Evolutionary conservation across 1,140 invertebrate species (phyloP).

Genomic region (Drosophila watanabei): DNA sequence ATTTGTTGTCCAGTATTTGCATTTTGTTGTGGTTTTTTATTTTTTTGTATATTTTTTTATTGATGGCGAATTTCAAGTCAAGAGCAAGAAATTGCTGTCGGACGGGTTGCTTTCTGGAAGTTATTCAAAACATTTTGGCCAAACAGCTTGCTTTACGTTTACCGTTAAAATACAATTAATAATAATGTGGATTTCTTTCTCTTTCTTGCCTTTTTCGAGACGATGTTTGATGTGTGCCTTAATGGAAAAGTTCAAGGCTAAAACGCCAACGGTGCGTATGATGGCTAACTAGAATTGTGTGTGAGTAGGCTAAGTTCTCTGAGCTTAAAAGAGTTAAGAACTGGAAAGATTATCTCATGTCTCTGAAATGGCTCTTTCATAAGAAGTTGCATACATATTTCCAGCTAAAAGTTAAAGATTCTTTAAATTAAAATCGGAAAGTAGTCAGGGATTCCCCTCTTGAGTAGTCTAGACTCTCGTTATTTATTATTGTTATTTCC

Average conservation of each 20-base stretch:
- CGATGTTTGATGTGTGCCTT: conserved; percentile 17
- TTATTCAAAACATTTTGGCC: conserved; percentile 43
- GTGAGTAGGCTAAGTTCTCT: conserved; percentile 59
- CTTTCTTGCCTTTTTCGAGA: conserved; percentile 9
- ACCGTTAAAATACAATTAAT: conserved; percentile 81
- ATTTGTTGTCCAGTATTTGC: conserved; percentile 73
- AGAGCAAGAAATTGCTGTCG: conserved; percentile 46
- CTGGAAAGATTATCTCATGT: neutral
- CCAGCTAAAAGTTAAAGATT: neutral
- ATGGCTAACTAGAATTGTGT: conserved; percentile 60
- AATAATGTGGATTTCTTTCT: conserved; percentile 59
- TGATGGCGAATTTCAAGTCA: conserved; percentile 53
- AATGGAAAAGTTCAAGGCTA: conserved; percentile 66
- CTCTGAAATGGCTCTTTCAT: neutral
- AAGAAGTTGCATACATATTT: neutral
- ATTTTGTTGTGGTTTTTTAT: conserved; percentile 54
- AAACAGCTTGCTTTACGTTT: conserved; percentile 43
- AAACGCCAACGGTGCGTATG: conserved; percentile 57
- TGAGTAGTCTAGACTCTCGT: neutral
- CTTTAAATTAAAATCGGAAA: neutral
- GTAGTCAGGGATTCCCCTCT: conserved; percentile 6
- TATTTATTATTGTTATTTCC: conserved; percentile 30
- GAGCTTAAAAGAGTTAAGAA: neutral
- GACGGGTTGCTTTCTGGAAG: conserved; percentile 61
- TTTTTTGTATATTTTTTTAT: conserved; percentile 31